A percentile compares a stretch with the other conserved stretches of the same genome.
These are phyloP conservation scores for Orycteropus afer DNA, from an alignment of 2,113 vertebrate species.

Conservation along the genomic window DNA sequence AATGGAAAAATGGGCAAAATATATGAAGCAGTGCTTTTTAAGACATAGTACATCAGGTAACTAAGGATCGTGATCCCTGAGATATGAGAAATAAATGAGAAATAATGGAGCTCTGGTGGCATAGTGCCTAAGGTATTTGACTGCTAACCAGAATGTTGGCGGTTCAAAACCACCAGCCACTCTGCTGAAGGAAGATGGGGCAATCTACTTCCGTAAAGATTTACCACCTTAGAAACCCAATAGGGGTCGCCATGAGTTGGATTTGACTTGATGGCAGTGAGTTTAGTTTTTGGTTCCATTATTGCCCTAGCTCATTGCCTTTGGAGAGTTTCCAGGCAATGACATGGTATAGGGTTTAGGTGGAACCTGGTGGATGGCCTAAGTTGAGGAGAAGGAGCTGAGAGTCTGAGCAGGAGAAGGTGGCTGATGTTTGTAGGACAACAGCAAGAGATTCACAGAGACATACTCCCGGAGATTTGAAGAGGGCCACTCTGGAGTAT, in stretches of 20 bases:
- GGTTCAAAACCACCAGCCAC: too few relatives aligned
- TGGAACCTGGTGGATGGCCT: too few relatives aligned
- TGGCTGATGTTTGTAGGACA: background rate
- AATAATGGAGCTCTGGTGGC: too few relatives aligned
- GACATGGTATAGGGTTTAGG: background rate
- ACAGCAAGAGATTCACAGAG: background rate
- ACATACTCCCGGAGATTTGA: too few relatives aligned
- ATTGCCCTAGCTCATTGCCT: background rate
- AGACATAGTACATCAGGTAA: background rate
- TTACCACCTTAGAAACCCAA: too few relatives aligned
- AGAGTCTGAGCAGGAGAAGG: background rate
- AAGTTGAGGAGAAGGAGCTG: background rate
- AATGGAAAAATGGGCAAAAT: background rate
- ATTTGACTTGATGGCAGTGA: too few relatives aligned
- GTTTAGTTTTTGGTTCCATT: rapidly evolving
- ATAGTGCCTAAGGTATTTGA: too few relatives aligned
- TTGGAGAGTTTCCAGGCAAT: background rate
- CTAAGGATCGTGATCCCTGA: rapidly evolving
- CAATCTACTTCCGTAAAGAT: too few relatives aligned
- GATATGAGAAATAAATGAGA: rapidly evolving
- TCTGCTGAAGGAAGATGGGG: too few relatives aligned
- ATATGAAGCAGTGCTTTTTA: background rate
- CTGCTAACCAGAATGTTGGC: too few relatives aligned
- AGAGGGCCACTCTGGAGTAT: rapidly evolving
- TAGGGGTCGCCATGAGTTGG: too few relatives aligned